phyloP scores from a whole-genome alignment of 2,888 invertebrate genomes.

The Lypha dubia region DNA sequence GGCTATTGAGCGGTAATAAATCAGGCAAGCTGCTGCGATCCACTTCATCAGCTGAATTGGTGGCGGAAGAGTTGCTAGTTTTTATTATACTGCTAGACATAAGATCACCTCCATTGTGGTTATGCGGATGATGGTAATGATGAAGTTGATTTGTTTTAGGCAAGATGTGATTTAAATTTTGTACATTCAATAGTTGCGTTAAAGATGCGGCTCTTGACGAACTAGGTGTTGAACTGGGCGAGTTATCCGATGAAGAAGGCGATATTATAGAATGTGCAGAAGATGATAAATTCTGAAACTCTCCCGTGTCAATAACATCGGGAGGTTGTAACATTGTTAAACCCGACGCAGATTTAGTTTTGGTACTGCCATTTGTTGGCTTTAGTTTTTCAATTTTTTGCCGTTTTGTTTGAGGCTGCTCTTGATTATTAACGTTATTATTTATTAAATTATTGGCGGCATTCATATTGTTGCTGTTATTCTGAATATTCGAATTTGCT shows the following conservation, averaged over 20 bases:
- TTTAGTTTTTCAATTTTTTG: conserved; percentile 86
- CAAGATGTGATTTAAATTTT: conserved; percentile 77
- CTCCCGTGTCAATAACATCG: conserved; percentile 76
- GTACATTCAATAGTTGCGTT: conserved; percentile 78
- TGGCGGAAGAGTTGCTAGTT: conserved; percentile 30
- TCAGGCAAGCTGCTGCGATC: conserved; percentile 79
- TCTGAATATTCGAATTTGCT: conserved; percentile 48
- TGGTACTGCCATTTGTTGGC: conserved; percentile 52
- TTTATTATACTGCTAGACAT: conserved; percentile 60
- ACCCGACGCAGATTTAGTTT: conserved; percentile 57
- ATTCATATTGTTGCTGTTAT: conserved; percentile 48
- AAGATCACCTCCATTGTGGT: conserved; percentile 44
- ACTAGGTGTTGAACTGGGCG: conserved; percentile 78
- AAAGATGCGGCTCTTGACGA: conserved; percentile 79
- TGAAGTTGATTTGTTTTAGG: conserved; percentile 74
- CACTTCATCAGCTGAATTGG: conserved; percentile 78
- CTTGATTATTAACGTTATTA: conserved; percentile 86
- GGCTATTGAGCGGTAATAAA: conserved; percentile 74
- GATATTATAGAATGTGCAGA: conserved; percentile 77
- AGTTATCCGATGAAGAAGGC: conserved; percentile 77
- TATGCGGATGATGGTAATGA: conserved; percentile 53
- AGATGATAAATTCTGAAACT: conserved; percentile 77
- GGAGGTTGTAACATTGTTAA: conserved; percentile 73
- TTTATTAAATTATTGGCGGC: conserved; percentile 48
- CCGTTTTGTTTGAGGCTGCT: conserved; percentile 94